phyloP scores from a whole-genome alignment of 2,888 invertebrate species.

The Plutella xylostella region DNA sequence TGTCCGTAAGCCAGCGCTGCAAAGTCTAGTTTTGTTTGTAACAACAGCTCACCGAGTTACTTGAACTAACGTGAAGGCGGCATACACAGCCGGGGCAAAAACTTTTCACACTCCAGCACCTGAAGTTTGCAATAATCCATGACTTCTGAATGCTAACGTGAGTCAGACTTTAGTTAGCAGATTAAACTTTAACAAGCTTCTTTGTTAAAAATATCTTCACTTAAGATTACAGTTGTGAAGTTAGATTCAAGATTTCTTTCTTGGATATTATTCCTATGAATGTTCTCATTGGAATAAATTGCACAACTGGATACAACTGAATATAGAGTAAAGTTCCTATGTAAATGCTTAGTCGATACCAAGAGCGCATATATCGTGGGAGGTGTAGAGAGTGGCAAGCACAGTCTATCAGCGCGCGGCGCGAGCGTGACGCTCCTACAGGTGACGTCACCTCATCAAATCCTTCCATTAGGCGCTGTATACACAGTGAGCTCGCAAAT shows the following conservation, averaged over 20 bases:
- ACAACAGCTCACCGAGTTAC: background rate
- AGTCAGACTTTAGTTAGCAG: conserved; percentile 32
- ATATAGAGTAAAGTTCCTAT: no score
- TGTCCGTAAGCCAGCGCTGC: background rate
- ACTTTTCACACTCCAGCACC: conserved; percentile 21
- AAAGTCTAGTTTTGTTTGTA: background rate
- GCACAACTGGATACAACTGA: no score
- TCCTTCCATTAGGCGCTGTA: conserved; percentile 66
- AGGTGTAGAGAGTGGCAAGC: no score
- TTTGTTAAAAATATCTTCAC: conserved; percentile 1
- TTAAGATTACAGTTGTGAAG: no score
- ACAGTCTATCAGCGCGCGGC: no score
- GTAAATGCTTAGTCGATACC: no score
- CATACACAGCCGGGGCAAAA: background rate
- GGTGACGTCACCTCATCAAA: conserved; percentile 25
- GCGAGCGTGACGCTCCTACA: background rate
- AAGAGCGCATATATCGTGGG: no score
- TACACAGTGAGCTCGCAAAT: conserved; percentile 61
- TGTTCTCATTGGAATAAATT: no score
- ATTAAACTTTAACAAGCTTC: conserved; percentile 31
- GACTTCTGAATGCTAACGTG: conserved; percentile 45
- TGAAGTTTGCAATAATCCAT: conserved; percentile 41
- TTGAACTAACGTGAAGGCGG: background rate
- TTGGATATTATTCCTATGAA: no score
- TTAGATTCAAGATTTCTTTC: no score